A percentile compares a stretch with the other conserved stretches of the same genome.
These are phyloP conservation scores for Agrochola macilenta DNA, from an alignment of 2,888 invertebrate species.

Conservation along the genomic window DNA sequence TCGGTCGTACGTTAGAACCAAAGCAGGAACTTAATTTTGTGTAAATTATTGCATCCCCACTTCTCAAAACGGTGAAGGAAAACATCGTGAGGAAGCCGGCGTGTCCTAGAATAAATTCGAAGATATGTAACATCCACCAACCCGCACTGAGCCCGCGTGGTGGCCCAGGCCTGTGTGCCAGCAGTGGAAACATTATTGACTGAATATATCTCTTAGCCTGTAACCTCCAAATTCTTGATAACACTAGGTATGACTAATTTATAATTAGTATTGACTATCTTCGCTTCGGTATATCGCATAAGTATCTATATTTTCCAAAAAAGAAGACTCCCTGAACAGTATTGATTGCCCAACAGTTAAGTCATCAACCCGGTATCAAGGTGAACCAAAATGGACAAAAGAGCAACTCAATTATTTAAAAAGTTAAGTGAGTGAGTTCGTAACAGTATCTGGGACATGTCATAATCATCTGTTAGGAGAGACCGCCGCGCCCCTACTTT, in stretches of 20 bases:
- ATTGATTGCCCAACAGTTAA: slow-evolving; percentile 15
- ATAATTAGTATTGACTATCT: background rate
- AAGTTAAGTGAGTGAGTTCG: slow-evolving; percentile 1
- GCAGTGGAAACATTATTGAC: too few species aligned
- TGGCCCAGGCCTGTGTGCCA: too few species aligned
- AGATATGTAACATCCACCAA: too few species aligned
- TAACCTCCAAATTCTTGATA: background rate
- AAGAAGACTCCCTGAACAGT: background rate
- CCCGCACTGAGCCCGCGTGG: too few species aligned
- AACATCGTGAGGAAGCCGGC: too few species aligned
- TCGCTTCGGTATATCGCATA: background rate
- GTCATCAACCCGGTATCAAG: slow-evolving; percentile 29
- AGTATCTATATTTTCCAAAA: background rate
- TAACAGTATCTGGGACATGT: slow-evolving; percentile 18
- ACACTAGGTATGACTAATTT: background rate
- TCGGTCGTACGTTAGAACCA: too few species aligned
- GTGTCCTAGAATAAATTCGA: too few species aligned
- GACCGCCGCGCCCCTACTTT: background rate
- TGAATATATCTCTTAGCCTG: too few species aligned
- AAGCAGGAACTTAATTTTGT: too few species aligned
- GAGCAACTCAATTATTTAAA: background rate
- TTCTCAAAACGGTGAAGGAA: too few species aligned
- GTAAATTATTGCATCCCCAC: too few species aligned
- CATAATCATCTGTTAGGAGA: background rate
- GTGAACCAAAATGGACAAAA: slow-evolving; percentile 22